A percentile compares a stretch with the other conserved stretches of the same genome.
phyloP scores from a whole-genome alignment of 2,797 vertebrate genomes.

The Halcyon smyrnensis region DNA sequence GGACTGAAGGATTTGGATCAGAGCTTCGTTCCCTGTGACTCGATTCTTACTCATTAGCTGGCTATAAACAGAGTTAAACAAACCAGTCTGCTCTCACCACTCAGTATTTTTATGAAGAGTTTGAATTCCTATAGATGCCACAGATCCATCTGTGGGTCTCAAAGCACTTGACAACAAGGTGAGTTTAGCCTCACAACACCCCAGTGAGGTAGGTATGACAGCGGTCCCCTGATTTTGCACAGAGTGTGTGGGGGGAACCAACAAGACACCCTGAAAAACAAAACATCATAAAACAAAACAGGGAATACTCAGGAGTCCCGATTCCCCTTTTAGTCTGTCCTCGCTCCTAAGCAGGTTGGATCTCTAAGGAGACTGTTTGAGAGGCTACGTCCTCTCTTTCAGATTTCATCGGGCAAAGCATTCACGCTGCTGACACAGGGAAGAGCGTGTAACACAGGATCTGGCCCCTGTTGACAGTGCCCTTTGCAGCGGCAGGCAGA shows the following conservation, averaged over 20 bases:
- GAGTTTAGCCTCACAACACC: not conserved
- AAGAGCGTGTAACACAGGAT: not conserved
- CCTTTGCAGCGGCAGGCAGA: not conserved
- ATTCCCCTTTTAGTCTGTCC: not conserved
- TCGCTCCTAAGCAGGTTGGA: not conserved
- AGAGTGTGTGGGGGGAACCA: not conserved
- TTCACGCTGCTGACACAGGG: not conserved
- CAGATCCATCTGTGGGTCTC: not conserved
- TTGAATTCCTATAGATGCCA: conserved; percentile 1
- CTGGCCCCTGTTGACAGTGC: not conserved
- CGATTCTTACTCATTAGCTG: conserved; percentile 54
- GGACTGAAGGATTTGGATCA: conserved; percentile 25
- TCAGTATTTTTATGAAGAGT: not conserved
- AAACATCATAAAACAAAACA: not conserved
- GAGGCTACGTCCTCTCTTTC: not conserved
- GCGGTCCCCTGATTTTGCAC: not conserved
- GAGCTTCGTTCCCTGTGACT: not conserved
- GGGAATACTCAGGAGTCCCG: not conserved
- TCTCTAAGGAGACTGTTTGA: not conserved
- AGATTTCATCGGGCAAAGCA: not conserved
- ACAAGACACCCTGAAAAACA: not conserved
- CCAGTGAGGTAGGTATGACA: conserved; percentile 34
- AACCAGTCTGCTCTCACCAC: not conserved
- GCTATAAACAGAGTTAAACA: conserved; percentile 45
- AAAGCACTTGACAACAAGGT: not conserved